These are phyloP conservation scores for Phoenicopterus ruber DNA, from an alignment of 2,113 vertebrate species.

Conservation along the genomic window DNA sequence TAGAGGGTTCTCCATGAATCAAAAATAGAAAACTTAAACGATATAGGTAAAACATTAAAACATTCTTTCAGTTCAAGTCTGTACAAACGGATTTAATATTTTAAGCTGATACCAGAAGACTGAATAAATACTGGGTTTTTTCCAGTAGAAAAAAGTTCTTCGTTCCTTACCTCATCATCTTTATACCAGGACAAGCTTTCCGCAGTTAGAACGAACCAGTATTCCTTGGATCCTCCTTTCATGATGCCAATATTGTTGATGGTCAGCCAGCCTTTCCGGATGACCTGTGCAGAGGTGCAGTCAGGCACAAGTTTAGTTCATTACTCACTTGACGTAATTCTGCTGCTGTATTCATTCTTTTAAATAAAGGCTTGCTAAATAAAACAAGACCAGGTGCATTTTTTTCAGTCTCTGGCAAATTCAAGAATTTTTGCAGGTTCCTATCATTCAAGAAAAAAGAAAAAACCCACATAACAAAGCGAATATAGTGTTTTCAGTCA, in stretches of 20 bases:
- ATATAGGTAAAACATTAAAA: not conserved
- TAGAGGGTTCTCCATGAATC: not conserved
- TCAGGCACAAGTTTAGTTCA: slow-evolving; percentile 33
- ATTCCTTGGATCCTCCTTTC: slow-evolving; percentile 98
- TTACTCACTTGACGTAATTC: not conserved
- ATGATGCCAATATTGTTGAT: slow-evolving; percentile 97
- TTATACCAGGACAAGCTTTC: slow-evolving; percentile 99
- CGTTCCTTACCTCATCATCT: slow-evolving; percentile 89
- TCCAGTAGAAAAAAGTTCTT: not conserved
- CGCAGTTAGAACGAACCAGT: slow-evolving; percentile 95
- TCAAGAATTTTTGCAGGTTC: not conserved
- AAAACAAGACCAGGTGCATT: not conserved
- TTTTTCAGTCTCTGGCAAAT: not conserved
- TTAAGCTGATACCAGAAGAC: not conserved
- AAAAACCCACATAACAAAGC: not conserved
- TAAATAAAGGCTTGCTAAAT: not conserved
- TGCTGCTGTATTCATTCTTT: not conserved
- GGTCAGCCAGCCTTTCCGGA: slow-evolving; percentile 92
- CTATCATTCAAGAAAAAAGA: not conserved
- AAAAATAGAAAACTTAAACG: not conserved
- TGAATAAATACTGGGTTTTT: not conserved
- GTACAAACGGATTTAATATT: not conserved
- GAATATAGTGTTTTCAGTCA: not conserved
- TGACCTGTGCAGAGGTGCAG: slow-evolving; percentile 79
- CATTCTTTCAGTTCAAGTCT: not conserved